A percentile compares a stretch with the other conserved stretches of the same genome.
Evolutionary conservation across 2,797 vertebrate genomes (phyloP).

Genomic region (Hypotaenidia okinawae): DNA sequence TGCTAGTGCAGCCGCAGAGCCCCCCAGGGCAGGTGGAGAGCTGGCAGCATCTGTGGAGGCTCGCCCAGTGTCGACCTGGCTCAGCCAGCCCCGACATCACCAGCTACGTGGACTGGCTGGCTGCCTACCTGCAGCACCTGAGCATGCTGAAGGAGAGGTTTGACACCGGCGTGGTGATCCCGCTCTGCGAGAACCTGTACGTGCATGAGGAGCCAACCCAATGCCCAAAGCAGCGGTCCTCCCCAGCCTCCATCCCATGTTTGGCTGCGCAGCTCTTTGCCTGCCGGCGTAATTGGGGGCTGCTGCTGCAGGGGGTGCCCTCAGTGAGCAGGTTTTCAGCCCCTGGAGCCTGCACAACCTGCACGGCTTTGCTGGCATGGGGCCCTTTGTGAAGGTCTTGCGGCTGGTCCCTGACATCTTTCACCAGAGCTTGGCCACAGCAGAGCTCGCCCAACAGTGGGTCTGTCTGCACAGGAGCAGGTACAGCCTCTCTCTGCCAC

Average conservation of each 20-base stretch:
- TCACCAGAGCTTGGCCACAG: conserved; percentile 55
- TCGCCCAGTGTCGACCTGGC: neutral
- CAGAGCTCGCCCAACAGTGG: conserved; percentile 26
- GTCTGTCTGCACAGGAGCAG: conserved; percentile 31
- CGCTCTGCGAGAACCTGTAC: conserved; percentile 65
- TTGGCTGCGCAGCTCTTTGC: conserved; percentile 59
- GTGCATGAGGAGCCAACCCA: neutral
- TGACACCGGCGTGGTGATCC: conserved; percentile 37
- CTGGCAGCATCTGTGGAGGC: conserved; percentile 32
- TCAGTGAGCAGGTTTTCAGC: neutral
- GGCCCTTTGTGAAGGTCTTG: conserved; percentile 27
- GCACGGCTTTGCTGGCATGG: neutral
- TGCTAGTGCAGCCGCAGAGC: neutral
- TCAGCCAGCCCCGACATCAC: neutral
- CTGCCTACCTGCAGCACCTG: conserved; percentile 54
- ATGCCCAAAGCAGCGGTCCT: fast-evolving
- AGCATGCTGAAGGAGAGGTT: conserved; percentile 53
- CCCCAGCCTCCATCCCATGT: neutral
- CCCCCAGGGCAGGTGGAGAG: conserved; percentile 7
- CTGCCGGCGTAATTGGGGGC: conserved; percentile 41
- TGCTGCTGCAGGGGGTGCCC: conserved; percentile 27
- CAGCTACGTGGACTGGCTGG: conserved; percentile 47
- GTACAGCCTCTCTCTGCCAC: neutral
- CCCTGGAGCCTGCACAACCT: neutral
- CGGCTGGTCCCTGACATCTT: conserved; percentile 62